phyloP scores from a whole-genome alignment of 2,113 vertebrate species.

The Puma concolor region DNA sequence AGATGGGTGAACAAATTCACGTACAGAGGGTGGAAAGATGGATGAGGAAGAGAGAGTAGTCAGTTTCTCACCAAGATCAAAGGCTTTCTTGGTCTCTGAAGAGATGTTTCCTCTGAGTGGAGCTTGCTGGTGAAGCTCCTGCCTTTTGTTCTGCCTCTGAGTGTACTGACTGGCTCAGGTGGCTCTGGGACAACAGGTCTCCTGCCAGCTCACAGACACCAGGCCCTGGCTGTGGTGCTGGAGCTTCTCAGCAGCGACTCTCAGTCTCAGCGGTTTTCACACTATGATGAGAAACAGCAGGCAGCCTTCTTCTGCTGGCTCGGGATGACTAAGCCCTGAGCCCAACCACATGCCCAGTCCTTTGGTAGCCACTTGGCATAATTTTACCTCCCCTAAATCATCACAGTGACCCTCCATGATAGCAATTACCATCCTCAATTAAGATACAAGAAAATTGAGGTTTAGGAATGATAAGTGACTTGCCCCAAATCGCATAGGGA shows the following conservation, averaged over 20 bases:
- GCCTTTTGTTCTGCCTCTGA: not conserved
- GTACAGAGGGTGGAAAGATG: not conserved
- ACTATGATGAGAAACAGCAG: not conserved
- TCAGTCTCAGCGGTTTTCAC: not conserved
- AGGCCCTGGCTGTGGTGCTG: not conserved
- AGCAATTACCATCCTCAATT: not conserved
- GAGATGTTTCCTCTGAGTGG: not conserved
- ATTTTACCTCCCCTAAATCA: not conserved
- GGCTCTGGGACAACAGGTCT: conserved; percentile 37
- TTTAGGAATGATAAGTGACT: not conserved
- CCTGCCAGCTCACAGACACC: not conserved
- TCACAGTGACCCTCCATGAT: not conserved
- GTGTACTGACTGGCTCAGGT: not conserved
- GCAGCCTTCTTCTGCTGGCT: not conserved
- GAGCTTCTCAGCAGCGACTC: not conserved
- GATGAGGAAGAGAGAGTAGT: not conserved
- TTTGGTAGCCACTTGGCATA: not conserved
- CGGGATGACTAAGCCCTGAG: not conserved
- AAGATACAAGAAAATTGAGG: not conserved
- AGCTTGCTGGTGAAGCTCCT: not conserved
- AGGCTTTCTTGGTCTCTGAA: not conserved
- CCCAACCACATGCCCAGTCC: not conserved
- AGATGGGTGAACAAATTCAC: not conserved
- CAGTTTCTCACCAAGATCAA: not conserved
- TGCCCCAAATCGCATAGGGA: rapidly evolving